phyloP scores from a whole-genome alignment of 1,140 invertebrate genomes.

The Drosophila gunungcola region DNA sequence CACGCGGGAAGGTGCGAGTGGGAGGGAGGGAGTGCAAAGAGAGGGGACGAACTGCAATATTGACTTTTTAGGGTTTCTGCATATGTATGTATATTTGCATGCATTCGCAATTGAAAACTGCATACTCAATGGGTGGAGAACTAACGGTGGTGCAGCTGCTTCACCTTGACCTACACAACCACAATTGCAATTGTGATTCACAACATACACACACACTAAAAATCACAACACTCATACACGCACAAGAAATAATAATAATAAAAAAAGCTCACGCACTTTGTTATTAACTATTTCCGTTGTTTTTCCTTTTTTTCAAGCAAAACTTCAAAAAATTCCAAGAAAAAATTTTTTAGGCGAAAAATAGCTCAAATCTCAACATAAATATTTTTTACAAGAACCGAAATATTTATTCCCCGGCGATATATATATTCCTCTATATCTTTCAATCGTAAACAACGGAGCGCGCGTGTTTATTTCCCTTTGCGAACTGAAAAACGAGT shows the following conservation, averaged over 20 bases:
- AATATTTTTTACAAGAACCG: neutral
- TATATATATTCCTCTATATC: neutral
- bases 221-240: neutral
- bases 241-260: constrained; percentile 10
- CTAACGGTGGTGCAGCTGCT: constrained; percentile 49
- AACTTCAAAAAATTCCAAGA: neutral
- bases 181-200: constrained; percentile 27
- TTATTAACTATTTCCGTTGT: constrained; percentile 47
- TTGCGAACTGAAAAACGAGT: neutral
- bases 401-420: neutral
- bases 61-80: constrained; percentile 49
- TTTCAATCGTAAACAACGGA: neutral
- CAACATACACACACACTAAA: neutral
- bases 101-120: constrained; percentile 12
- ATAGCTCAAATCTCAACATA: neutral
- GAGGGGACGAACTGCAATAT: constrained; percentile 27
- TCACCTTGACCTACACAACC: constrained; percentile 52
- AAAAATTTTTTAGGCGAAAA: neutral
- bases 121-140: constrained; percentile 39
- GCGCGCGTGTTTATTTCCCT: constrained; percentile 1
- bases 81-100: neutral
- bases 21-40: neutral
- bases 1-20: constrained; percentile 1
- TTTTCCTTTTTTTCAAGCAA: neutral
- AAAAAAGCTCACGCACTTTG: constrained; percentile 33